Conservation (phyloP, 2,113 vertebrate genomes). For the Coracopsis vasa region DNA sequence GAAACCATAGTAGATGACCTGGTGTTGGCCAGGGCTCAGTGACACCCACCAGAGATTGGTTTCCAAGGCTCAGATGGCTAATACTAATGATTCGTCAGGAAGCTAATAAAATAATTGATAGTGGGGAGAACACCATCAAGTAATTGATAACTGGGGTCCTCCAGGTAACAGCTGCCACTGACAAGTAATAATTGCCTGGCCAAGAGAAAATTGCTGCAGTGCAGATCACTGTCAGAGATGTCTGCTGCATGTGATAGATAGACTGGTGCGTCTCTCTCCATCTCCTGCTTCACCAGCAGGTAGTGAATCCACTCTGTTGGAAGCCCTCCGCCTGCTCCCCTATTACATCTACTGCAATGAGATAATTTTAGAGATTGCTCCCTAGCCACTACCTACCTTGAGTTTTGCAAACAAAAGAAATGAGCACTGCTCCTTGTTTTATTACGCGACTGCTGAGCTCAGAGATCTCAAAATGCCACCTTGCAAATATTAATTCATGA, state of each 20-base stretch:
- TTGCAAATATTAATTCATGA: constrained; percentile 53
- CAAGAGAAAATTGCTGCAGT: not conserved
- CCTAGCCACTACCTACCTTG: not conserved
- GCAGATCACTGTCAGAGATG: constrained; percentile 7
- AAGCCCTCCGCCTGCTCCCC: not conserved
- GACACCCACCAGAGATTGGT: not conserved
- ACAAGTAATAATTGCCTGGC: not conserved
- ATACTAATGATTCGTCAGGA: not conserved
- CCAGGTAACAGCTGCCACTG: constrained; percentile 12
- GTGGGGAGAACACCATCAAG: not conserved
- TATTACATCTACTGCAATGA: not conserved
- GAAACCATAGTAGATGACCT: not conserved
- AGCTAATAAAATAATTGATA: constrained; percentile 45
- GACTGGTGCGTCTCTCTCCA: not conserved
- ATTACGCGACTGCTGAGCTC: constrained; percentile 24
- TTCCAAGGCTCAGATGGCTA: not conserved
- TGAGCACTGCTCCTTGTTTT: not conserved
- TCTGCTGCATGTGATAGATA: constrained; percentile 34
- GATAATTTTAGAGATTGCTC: constrained; percentile 25
- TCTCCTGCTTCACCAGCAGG: not conserved
- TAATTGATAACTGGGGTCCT: constrained; percentile 22
- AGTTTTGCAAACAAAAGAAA: constrained; percentile 45
- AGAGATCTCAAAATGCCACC: constrained; percentile 33
- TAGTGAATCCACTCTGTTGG: not conserved
- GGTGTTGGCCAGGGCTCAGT: not conserved